Evolutionary conservation across 1,140 invertebrate genomes (phyloP).

Genomic region (Lerema accius): DNA sequence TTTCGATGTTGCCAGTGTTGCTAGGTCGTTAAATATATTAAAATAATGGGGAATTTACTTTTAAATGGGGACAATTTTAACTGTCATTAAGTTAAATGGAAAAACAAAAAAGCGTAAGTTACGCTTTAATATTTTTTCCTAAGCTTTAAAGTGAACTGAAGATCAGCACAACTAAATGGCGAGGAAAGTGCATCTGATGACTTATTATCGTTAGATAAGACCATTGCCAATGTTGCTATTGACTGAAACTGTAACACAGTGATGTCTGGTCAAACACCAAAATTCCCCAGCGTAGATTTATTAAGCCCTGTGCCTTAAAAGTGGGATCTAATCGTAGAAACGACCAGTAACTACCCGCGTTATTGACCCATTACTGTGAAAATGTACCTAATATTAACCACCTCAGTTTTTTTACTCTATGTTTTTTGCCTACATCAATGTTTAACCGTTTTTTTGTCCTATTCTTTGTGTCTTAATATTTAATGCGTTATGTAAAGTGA

Average conservation of each 20-base stretch:
- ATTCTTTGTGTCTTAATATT: not conserved
- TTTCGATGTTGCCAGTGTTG: too few species aligned
- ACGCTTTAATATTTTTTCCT: too few species aligned
- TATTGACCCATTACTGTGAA: conserved; percentile 16
- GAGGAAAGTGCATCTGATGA: conserved; percentile 15
- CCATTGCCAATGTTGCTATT: conserved; percentile 21
- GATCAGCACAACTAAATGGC: not conserved
- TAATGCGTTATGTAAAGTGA: too few species aligned
- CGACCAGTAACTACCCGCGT: conserved; percentile 14
- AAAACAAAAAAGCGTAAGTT: too few species aligned
- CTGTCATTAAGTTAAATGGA: too few species aligned
- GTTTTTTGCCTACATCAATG: not conserved
- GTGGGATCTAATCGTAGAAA: conserved; percentile 29
- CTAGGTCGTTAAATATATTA: too few species aligned
- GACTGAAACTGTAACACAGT: conserved; percentile 22
- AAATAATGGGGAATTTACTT: too few species aligned
- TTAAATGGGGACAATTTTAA: too few species aligned
- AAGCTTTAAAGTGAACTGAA: too few species aligned
- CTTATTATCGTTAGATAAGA: conserved; percentile 18
- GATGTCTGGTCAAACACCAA: conserved; percentile 23
- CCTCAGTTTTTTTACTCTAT: not conserved
- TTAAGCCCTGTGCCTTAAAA: conserved; percentile 29
- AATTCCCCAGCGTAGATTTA: conserved; percentile 18
- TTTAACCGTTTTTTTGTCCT: not conserved
- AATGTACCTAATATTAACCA: conserved; percentile 6